Conservation (phyloP, 2,113 vertebrate genomes). For the Entomyzon cyanotis region DNA sequence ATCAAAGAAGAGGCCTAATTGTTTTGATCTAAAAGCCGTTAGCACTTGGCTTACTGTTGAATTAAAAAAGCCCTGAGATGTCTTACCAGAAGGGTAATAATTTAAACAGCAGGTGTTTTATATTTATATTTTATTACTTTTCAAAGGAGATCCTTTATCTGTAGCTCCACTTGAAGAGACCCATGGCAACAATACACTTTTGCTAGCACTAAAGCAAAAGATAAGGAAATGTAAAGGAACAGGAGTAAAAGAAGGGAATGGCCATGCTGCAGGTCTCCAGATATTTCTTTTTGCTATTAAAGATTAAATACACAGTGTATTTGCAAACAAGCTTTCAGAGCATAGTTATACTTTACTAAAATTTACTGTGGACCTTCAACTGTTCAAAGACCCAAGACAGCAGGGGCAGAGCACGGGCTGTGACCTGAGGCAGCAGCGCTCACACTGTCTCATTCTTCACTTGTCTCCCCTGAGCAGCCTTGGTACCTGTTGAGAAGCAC, state of each 20-base stretch:
- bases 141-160: neutral
- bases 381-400: neutral
- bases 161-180: neutral
- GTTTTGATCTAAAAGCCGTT: neutral
- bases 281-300: neutral
- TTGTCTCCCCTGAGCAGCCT: neutral
- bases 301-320: neutral
- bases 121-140: neutral
- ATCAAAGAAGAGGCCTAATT: neutral
- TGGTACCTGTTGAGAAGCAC: neutral
- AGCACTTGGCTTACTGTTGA: accelerated
- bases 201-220: neutral
- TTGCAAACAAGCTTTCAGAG: neutral
- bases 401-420: neutral
- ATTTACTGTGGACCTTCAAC: neutral
- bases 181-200: neutral
- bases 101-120: neutral
- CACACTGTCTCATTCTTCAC: neutral
- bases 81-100: neutral
- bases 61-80: neutral
- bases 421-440: neutral
- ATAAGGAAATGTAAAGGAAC: neutral
- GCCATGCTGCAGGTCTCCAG: neutral
- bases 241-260: neutral
- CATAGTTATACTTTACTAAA: neutral